phyloP scores from a whole-genome alignment of 2,888 invertebrate genomes.

The Iphiclides podalirius region DNA sequence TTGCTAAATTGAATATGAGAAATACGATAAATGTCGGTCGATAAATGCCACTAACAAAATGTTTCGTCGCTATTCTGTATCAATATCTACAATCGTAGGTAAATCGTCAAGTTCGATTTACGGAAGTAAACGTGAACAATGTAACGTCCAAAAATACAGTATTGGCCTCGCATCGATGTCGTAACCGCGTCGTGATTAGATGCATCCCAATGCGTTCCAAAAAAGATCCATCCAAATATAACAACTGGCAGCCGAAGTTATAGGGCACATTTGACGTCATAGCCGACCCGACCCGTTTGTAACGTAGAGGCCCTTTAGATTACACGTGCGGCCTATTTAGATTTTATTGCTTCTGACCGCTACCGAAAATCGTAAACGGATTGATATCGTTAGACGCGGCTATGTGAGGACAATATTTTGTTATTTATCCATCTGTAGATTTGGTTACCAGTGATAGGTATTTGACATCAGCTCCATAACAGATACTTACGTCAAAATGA shows the following conservation, averaged over 20 bases:
- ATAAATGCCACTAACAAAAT: background rate
- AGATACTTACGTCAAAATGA: too few relatives aligned
- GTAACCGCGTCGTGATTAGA: slow-evolving; percentile 31
- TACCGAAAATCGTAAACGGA: slow-evolving; percentile 34
- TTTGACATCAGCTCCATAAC: too few relatives aligned
- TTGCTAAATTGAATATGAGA: too few relatives aligned
- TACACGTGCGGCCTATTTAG: slow-evolving; percentile 40
- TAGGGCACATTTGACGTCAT: slow-evolving; percentile 59
- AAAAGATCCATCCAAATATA: slow-evolving; percentile 39
- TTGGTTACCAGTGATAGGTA: too few relatives aligned
- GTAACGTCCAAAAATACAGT: slow-evolving; percentile 8
- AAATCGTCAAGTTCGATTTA: too few relatives aligned
- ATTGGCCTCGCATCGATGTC: slow-evolving; percentile 8
- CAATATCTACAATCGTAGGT: background rate
- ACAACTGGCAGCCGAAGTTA: slow-evolving; percentile 33
- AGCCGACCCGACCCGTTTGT: slow-evolving; percentile 52
- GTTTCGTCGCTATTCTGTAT: too few relatives aligned
- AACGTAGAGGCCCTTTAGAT: slow-evolving; percentile 54
- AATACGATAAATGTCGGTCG: too few relatives aligned
- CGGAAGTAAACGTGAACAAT: slow-evolving; percentile 12
- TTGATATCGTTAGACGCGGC: too few relatives aligned
- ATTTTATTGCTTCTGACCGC: slow-evolving; percentile 26
- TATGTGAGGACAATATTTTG: too few relatives aligned
- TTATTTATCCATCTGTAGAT: too few relatives aligned
- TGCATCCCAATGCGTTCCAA: slow-evolving; percentile 44